Evolutionary conservation across 2,113 vertebrate species (phyloP).

Genomic region (Sialia sialis): DNA sequence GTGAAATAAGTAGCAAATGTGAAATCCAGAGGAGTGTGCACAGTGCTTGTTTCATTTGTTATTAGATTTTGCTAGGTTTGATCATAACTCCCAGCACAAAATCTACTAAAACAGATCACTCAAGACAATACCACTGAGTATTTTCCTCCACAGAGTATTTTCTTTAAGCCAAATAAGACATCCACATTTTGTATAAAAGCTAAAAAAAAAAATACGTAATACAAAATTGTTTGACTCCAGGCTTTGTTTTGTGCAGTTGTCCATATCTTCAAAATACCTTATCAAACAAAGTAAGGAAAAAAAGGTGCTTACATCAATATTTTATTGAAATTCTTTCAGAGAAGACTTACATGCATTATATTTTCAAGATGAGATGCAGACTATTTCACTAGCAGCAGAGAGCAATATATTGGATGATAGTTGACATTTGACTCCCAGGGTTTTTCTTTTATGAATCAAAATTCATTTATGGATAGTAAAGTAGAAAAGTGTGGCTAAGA

Average conservation of each 20-base stretch:
- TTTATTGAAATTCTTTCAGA: conserved; percentile 75
- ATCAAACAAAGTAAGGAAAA: conserved; percentile 27
- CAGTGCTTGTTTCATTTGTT: background rate
- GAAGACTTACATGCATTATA: conserved; percentile 48
- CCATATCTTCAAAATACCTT: conserved; percentile 50
- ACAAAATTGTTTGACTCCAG: background rate
- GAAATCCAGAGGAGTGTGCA: background rate
- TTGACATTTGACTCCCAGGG: conserved; percentile 66
- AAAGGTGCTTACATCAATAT: conserved; percentile 67
- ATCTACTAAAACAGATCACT: background rate
- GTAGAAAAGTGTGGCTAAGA: conserved; percentile 39
- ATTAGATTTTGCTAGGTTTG: background rate
- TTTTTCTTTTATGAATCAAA: conserved; percentile 72
- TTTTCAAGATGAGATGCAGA: conserved; percentile 63
- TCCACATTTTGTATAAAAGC: background rate
- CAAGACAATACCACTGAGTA: background rate
- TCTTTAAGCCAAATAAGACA: background rate
- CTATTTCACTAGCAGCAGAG: conserved; percentile 61
- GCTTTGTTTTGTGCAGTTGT: background rate
- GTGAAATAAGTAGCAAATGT: background rate
- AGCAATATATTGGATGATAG: conserved; percentile 64
- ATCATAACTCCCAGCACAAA: background rate
- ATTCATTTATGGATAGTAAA: conserved; percentile 71
- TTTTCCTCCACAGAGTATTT: background rate
- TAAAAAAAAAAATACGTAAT: background rate